A percentile compares a stretch with the other conserved stretches of the same genome.
Evolutionary conservation across 2,113 vertebrate genomes (phyloP).

Genomic region (Callorhinus ursinus): DNA sequence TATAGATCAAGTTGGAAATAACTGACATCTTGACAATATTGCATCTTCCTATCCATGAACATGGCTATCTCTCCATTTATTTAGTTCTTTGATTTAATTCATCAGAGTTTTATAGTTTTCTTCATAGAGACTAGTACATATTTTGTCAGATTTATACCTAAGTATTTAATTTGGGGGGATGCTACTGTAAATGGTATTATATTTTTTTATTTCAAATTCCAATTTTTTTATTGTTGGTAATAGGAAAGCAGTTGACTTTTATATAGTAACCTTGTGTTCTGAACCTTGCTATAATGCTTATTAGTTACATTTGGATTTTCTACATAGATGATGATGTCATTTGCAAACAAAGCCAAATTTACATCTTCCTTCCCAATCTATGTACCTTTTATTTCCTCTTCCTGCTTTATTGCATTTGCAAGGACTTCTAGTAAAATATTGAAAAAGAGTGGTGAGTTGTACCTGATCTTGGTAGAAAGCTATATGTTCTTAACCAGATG

Average conservation of each 20-base stretch:
- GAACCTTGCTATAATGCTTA: background rate
- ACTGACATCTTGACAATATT: background rate
- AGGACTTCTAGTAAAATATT: background rate
- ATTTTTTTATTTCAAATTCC: slow-evolving; percentile 18
- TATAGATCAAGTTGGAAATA: background rate
- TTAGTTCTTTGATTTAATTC: background rate
- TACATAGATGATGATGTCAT: background rate
- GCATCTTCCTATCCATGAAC: background rate
- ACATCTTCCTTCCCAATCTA: background rate
- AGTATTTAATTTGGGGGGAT: background rate
- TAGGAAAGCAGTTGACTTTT: background rate
- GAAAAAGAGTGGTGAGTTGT: background rate
- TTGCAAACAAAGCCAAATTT: background rate
- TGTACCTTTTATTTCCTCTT: background rate
- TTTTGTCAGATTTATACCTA: background rate
- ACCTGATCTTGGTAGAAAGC: background rate
- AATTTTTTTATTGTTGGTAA: background rate
- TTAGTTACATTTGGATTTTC: background rate
- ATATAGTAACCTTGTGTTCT: background rate
- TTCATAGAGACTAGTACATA: background rate
- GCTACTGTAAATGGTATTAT: background rate
- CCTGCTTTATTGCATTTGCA: background rate
- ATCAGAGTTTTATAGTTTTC: background rate
- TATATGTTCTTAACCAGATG: background rate
- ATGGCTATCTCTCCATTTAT: background rate